Conservation (phyloP, 2,888 invertebrate species). For the Nipponacmea schrenckii region DNA sequence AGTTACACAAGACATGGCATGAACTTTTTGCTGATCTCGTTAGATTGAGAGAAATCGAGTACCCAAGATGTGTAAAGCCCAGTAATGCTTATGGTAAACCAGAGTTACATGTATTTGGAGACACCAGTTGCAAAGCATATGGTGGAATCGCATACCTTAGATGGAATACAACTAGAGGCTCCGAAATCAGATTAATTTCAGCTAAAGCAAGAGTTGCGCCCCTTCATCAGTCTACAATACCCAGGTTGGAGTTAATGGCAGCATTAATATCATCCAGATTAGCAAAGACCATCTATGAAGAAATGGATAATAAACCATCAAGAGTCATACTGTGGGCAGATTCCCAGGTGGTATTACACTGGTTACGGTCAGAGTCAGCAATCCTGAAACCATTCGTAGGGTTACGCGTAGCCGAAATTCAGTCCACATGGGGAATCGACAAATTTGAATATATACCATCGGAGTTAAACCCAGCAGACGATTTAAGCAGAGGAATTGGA, state of each 20-base stretch:
- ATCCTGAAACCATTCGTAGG: conserved; percentile 16
- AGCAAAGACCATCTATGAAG: conserved; percentile 10
- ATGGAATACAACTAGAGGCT: neutral
- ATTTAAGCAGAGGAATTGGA: conserved; percentile 20
- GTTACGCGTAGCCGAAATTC: no score
- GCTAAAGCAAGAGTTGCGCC: conserved; percentile 20
- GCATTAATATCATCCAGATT: no score
- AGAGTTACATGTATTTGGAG: conserved; percentile 18
- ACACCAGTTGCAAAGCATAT: conserved; percentile 20
- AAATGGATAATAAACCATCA: neutral
- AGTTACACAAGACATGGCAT: neutral
- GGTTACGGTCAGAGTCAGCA: conserved; percentile 17
- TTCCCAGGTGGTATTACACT: conserved; percentile 10
- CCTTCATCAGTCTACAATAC: conserved; percentile 12
- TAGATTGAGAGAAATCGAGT: neutral
- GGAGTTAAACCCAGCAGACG: conserved; percentile 17
- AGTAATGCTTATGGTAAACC: conserved; percentile 6
- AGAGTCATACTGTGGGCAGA: conserved; percentile 8
- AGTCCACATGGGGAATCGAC: neutral
- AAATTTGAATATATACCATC: conserved; percentile 14
- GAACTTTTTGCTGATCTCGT: neutral
- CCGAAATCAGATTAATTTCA: neutral
- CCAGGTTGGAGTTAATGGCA: no score
- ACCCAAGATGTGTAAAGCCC: conserved; percentile 18
- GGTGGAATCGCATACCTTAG: neutral